Evolutionary conservation across 2,797 vertebrate genomes (phyloP), one percentile per base, ranked within the genome.

Genomic region (Catostomus latipinnis): DNA sequence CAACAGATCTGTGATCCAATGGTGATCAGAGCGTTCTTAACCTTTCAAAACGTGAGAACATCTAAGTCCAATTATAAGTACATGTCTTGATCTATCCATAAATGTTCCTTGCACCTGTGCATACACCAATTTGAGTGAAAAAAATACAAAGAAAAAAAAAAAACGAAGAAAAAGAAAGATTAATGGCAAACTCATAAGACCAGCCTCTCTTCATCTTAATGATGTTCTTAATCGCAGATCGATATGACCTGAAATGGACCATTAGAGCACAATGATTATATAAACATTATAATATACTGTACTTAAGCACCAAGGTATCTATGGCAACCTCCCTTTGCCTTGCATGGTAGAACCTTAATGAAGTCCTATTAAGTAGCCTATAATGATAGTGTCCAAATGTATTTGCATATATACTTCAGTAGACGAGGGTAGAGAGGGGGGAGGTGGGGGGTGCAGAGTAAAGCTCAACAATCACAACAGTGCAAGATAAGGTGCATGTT

Each of bases 321-420:
- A 95, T 94, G 93, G 93, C 90, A 95, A 95, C 93, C 86, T 92
- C 88, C 88, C 86, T 88, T 88, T 81, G 86, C 89, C 74, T 62
- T 87, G 91, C 90, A 91, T 87, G 89, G 88, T 88, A 86, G 90
- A 89, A 86, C 89, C 90, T 90, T 93, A 93, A 94, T 94, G 92
- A 93, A 94, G 93, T 92, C 90, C 89, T 93, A 93, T 93, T 94
- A 94, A 93, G 90, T 91, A 91, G 91, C 91, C 89, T 90, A 90
- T 94, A 93, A 94, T 93, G 90, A 93, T 88, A 90, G 88, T 90
- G 91, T 90, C 92, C 92, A 93, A 91, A 93, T 90, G 88, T 89
- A 93, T 94, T 93, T 92, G 91, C 92, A 93, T 94, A 93, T 89
- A 89, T 88, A 85, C 91, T 91, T 90, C 82, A 86, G 62, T 63